A percentile compares a stretch with the other conserved stretches of the same genome.
phyloP scores from a whole-genome alignment of 2,888 invertebrate genomes.

The Drosophila borborema region DNA sequence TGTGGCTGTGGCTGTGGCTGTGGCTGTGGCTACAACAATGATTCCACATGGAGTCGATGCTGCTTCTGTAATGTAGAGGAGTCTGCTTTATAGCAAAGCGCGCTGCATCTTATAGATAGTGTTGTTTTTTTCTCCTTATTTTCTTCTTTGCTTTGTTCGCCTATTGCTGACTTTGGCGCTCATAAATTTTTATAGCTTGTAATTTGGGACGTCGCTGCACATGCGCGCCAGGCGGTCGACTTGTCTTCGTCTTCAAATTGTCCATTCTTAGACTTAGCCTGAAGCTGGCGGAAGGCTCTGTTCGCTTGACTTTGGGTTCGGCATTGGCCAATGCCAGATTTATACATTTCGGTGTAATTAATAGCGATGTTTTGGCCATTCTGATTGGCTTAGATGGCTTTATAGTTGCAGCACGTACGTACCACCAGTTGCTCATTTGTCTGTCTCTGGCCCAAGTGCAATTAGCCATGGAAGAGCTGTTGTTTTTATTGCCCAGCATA shows the following conservation, averaged over 20 bases:
- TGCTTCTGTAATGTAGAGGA: conserved; percentile 38
- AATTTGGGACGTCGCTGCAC: conserved; percentile 70
- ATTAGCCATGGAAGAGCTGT: conserved; percentile 40
- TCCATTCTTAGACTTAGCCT: conserved; percentile 1
- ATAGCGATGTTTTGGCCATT: conserved; percentile 56
- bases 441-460: conserved; percentile 24
- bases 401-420: conserved; percentile 36
- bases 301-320: conserved; percentile 48
- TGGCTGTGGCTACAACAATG: conserved; percentile 23
- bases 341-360: conserved; percentile 65
- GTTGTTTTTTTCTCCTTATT: conserved; percentile 5
- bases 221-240: conserved; percentile 68
- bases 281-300: conserved; percentile 31
- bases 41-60: conserved; percentile 4
- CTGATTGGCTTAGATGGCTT: conserved; percentile 55
- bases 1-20: conserved; percentile 2
- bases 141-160: conserved; percentile 34
- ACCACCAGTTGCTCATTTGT: conserved; percentile 14
- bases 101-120: conserved; percentile 50
- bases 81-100: conserved; percentile 49
- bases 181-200: conserved; percentile 78
- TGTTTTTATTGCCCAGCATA: conserved; percentile 27
- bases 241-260: conserved; percentile 30
- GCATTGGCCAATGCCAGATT: conserved; percentile 51
- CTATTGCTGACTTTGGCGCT: conserved; percentile 60